These are phyloP conservation scores for Pseudomyrmex flavicornis DNA, from an alignment of 1,140 invertebrate species.

Conservation along the genomic window DNA sequence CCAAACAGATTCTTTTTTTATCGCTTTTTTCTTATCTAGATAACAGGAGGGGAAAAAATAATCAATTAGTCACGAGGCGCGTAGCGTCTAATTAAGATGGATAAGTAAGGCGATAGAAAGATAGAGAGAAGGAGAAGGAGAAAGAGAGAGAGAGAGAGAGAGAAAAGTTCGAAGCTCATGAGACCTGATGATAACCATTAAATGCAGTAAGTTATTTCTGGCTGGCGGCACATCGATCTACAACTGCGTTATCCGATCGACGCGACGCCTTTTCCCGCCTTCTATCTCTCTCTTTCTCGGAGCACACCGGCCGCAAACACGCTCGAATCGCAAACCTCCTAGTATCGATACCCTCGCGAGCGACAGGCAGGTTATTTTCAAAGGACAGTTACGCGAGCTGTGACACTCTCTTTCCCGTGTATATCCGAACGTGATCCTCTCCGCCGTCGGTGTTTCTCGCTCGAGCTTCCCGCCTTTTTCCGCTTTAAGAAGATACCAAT, in stretches of 20 bases:
- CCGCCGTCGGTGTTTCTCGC: conserved; percentile 8
- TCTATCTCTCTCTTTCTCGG: conserved; percentile 15
- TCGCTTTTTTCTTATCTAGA: not conserved
- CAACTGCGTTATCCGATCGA: conserved; percentile 54
- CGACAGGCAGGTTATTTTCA: not conserved
- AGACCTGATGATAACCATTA: conserved; percentile 52
- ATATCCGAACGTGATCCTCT: not conserved
- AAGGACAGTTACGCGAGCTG: not conserved
- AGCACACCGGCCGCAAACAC: not conserved
- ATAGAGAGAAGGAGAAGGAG: not conserved
- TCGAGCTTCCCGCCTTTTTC: conserved; percentile 27
- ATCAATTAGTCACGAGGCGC: not conserved
- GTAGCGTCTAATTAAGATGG: conserved; percentile 37
- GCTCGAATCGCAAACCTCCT: not conserved
- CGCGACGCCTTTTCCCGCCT: conserved; percentile 64
- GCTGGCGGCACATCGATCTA: conserved; percentile 48
- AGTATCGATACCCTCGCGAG: conserved; percentile 14
- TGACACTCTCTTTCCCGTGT: not conserved
- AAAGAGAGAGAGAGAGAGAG: too few relatives aligned
- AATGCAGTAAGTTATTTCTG: conserved; percentile 59
- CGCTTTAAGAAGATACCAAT: conserved; percentile 13
- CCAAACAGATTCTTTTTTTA: not conserved
- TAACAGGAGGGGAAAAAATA: not conserved
- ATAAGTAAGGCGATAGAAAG: conserved; percentile 30
- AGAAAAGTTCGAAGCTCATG: conserved; percentile 4